A percentile compares a stretch with the other conserved stretches of the same genome.
phyloP scores from a whole-genome alignment of 2,113 vertebrate species.

The Marcusenius ussheri region DNA sequence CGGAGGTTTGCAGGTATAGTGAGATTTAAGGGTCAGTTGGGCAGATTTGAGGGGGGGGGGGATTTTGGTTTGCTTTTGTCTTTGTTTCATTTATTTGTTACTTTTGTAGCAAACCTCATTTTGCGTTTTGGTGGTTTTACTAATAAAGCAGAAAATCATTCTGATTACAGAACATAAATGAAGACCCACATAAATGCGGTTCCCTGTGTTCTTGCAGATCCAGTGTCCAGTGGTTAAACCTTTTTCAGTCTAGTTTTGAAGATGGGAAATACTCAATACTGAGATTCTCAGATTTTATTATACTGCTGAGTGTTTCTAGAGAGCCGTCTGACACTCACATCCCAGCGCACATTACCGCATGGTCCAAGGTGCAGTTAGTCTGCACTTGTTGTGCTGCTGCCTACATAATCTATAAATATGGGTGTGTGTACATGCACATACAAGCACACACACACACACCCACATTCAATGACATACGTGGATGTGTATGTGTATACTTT shows the following conservation, averaged over 20 bases:
- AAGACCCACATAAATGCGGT: background rate
- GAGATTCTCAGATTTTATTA: background rate
- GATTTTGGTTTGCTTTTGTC: background rate
- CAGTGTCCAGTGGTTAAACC: background rate
- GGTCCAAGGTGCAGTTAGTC: background rate
- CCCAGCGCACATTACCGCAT: background rate
- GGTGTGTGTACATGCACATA: background rate
- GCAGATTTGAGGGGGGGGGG: background rate
- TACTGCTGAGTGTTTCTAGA: background rate
- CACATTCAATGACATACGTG: too few species aligned
- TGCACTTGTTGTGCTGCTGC: background rate
- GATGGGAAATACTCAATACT: background rate
- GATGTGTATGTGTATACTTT: background rate
- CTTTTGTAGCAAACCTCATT: background rate
- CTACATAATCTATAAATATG: background rate
- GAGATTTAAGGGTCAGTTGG: background rate
- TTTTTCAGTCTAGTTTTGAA: background rate
- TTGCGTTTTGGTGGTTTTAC: background rate
- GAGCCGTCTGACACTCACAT: background rate
- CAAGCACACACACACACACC: background rate
- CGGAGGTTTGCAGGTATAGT: background rate
- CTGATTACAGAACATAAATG: background rate
- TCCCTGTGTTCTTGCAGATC: background rate
- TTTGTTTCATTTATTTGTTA: background rate
- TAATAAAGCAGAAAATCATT: background rate